These are phyloP conservation scores for Tachysurus fulvidraco DNA, from an alignment of 2,113 vertebrate genomes.

Conservation along the genomic window DNA sequence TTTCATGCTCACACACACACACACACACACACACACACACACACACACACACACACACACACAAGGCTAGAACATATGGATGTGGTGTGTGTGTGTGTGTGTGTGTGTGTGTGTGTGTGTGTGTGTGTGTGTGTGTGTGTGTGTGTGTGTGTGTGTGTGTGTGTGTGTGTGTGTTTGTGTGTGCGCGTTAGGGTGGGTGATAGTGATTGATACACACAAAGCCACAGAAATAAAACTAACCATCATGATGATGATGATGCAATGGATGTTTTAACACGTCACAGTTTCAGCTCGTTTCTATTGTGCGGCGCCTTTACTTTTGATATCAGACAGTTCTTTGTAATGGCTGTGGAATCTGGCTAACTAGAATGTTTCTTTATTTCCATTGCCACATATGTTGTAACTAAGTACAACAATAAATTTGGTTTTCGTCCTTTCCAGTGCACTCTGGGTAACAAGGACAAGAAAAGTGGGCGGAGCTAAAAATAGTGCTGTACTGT, in stretches of 20 bases:
- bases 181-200: background rate
- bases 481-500: background rate
- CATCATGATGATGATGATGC: background rate
- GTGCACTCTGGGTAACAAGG: background rate
- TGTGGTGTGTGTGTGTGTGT: background rate
- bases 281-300: background rate
- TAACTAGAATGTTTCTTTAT: background rate
- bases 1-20: slow-evolving; percentile 24
- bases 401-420: background rate
- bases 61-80: slow-evolving; percentile 4
- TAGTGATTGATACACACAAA: background rate
- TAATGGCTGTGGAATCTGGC: background rate
- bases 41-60: slow-evolving; percentile 37
- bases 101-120: too few species aligned
- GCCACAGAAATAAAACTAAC: background rate
- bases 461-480: background rate
- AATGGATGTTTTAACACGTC: background rate
- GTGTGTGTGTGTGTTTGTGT: too few species aligned
- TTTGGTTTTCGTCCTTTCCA: too few species aligned
- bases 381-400: background rate
- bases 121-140: too few species aligned
- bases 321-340: background rate
- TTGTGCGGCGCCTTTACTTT: background rate
- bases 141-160: too few species aligned
- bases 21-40: slow-evolving; percentile 39